phyloP scores from a whole-genome alignment of 2,888 invertebrate genomes.

The Chymomyza amoena region DNA sequence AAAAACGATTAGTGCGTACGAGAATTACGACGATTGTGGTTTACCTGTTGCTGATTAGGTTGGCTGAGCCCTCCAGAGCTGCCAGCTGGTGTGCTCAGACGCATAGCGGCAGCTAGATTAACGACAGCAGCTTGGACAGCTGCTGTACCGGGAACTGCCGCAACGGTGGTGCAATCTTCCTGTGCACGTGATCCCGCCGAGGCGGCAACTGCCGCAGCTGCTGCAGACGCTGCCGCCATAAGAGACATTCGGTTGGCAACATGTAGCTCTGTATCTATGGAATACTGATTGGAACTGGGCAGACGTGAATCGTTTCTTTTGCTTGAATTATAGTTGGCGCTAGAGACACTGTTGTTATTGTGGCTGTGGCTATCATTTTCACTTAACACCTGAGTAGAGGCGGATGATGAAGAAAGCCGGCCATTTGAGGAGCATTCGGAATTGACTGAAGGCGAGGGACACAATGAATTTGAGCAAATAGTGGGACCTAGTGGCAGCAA shows the following conservation, averaged over 20 bases:
- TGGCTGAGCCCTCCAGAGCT: constrained; percentile 32
- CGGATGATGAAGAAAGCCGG: constrained; percentile 88
- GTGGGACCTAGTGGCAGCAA: constrained; percentile 51
- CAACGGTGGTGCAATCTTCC: constrained; percentile 70
- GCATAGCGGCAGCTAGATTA: constrained; percentile 88
- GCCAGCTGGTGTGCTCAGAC: constrained; percentile 79
- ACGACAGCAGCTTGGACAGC: constrained; percentile 87
- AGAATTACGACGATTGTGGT: neutral
- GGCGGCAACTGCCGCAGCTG: constrained; percentile 72
- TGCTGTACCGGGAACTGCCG: constrained; percentile 79
- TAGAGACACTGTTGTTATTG: constrained; percentile 80
- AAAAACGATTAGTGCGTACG: neutral
- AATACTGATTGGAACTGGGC: constrained; percentile 83
- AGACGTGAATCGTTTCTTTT: constrained; percentile 75
- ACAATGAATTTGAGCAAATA: constrained; percentile 82
- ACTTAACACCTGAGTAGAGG: constrained; percentile 86
- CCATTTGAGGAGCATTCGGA: constrained; percentile 93
- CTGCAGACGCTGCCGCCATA: constrained; percentile 81
- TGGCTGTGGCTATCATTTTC: constrained; percentile 79
- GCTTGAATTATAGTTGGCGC: constrained; percentile 82
- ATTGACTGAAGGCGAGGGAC: constrained; percentile 91
- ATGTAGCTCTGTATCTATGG: constrained; percentile 81
- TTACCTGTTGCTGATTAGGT: constrained; percentile 43
- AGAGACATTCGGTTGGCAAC: constrained; percentile 84
- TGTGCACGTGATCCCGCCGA: constrained; percentile 46